Conservation (phyloP, 2,113 vertebrate species). For the Sinocyclocheilus maitianheensis region DNA sequence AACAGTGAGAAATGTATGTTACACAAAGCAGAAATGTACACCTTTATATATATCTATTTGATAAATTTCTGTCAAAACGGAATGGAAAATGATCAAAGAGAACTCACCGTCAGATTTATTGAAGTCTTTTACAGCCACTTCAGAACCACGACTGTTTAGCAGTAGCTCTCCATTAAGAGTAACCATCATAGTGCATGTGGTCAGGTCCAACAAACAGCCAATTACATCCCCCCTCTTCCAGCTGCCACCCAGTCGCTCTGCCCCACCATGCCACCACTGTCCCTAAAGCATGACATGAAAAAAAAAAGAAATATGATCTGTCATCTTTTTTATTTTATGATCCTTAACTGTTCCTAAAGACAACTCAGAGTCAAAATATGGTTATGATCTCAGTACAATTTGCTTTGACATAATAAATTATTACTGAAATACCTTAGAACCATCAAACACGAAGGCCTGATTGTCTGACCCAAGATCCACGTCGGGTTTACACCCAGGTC, state of each 20-base stretch:
- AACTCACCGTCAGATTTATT: slow-evolving; percentile 82
- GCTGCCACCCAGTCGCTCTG: slow-evolving; percentile 84
- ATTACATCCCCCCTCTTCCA: slow-evolving; percentile 90
- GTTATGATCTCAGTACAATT: not conserved
- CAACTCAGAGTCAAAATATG: not conserved
- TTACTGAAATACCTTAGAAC: slow-evolving; percentile 84
- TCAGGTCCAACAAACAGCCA: slow-evolving; percentile 90
- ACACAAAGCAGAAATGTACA: not conserved
- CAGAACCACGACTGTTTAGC: slow-evolving; percentile 88
- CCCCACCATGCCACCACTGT: slow-evolving; percentile 88
- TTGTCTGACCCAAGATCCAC: slow-evolving; percentile 90
- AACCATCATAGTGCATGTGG: slow-evolving; percentile 88
- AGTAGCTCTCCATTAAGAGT: slow-evolving; percentile 92
- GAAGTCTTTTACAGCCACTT: slow-evolving; percentile 90
- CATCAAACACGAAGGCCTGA: slow-evolving; percentile 88
- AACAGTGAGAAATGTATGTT: not conserved
- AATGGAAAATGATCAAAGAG: not conserved
- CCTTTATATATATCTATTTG: not conserved
- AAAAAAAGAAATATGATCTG: not conserved
- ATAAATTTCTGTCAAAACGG: not conserved
- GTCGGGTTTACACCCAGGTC: slow-evolving; percentile 80
- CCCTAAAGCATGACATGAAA: slow-evolving; percentile 70
- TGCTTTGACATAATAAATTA: not conserved
- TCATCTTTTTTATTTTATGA: not conserved
- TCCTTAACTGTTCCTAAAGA: not conserved